Conservation (phyloP, 2,888 invertebrate species). For the Drosophila siamana region DNA sequence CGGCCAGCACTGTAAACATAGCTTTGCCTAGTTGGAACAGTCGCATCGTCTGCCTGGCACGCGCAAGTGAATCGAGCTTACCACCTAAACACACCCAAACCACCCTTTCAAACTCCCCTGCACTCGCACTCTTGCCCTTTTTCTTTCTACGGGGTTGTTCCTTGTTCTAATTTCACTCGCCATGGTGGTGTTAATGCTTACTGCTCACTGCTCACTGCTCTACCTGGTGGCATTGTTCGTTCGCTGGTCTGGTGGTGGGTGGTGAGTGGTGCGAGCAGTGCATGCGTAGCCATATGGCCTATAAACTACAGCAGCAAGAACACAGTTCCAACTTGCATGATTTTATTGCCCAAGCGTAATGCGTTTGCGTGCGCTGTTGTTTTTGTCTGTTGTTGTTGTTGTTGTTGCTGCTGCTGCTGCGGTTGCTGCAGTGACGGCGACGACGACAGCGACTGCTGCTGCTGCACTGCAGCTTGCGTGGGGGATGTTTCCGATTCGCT, state of each 20-base stretch:
- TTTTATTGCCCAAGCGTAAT: conserved; percentile 43
- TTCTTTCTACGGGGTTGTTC: conserved; percentile 21
- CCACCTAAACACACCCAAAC: conserved; percentile 25
- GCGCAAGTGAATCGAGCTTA: conserved; percentile 72
- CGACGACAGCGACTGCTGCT: conserved; percentile 3
- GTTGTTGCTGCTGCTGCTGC: not conserved
- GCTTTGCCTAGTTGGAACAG: not conserved
- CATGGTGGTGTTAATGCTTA: conserved; percentile 25
- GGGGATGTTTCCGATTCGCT: conserved; percentile 52
- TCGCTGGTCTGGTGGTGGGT: conserved; percentile 14
- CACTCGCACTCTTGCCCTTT: not conserved
- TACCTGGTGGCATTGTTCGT: not conserved
- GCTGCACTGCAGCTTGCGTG: conserved; percentile 23
- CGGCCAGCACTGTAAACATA: conserved; percentile 45
- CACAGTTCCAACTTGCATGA: conserved; percentile 8
- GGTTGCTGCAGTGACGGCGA: not conserved
- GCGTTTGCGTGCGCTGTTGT: conserved; percentile 62
- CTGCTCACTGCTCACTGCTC: no score
- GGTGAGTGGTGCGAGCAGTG: conserved; percentile 66
- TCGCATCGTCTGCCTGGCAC: conserved; percentile 43
- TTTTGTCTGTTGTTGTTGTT: conserved; percentile 23
- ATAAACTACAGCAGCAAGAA: not conserved
- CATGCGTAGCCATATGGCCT: conserved; percentile 67
- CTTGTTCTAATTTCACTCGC: conserved; percentile 4
- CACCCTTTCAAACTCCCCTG: conserved; percentile 16